phyloP scores from a whole-genome alignment of 1,140 invertebrate species.

The Drosophila kepulauana region DNA sequence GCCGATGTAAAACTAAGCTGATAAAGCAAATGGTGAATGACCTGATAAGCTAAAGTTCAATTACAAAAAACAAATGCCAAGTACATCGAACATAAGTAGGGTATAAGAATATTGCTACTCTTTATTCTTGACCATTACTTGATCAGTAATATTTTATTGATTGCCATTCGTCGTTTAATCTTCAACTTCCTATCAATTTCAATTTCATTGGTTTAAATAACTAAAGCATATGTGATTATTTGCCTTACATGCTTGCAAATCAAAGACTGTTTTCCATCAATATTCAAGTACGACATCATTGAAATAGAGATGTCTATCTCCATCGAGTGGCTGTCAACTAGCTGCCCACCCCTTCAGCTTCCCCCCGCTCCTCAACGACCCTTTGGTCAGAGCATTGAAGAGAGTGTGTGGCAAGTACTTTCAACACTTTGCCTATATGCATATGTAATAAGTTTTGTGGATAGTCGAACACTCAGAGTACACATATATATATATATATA shows the following conservation, averaged over 20 bases:
- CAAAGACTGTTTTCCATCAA: constrained; percentile 9
- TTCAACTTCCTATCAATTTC: background rate
- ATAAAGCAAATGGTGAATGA: too few species aligned
- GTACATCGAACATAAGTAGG: too few species aligned
- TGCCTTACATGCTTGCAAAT: background rate
- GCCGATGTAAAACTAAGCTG: too few species aligned
- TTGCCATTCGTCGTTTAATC: background rate
- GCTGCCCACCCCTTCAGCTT: background rate
- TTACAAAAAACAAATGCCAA: too few species aligned
- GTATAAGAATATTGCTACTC: too few species aligned
- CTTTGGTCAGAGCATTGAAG: background rate
- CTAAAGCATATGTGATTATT: background rate
- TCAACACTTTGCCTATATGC: constrained; percentile 25
- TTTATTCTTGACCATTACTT: too few species aligned
- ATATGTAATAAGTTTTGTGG: constrained; percentile 7
- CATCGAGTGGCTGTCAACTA: background rate
- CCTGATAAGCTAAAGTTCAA: too few species aligned
- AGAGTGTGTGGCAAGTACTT: constrained; percentile 8
- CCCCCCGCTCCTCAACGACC: background rate
- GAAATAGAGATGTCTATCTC: constrained; percentile 9
- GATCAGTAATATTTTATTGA: too few species aligned
- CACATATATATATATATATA: background rate
- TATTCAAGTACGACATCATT: constrained; percentile 9
- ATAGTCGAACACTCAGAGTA: background rate
- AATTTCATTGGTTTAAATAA: background rate